phyloP scores from a whole-genome alignment of 1,140 invertebrate species.

The Frieseomelitta varia region DNA sequence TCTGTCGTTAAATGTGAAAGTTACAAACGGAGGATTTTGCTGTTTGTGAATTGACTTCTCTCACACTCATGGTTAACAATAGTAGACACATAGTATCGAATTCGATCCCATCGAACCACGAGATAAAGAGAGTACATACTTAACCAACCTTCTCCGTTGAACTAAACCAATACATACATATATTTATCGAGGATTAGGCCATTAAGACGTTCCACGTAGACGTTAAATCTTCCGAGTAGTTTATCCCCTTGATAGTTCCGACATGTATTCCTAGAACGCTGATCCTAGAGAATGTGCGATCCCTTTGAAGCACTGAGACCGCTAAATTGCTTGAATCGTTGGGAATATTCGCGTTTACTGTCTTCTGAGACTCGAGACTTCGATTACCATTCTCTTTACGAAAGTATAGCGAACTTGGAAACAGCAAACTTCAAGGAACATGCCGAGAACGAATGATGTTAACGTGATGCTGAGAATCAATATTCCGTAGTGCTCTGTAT shows the following conservation, averaged over 20 bases:
- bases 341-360: slow-evolving; percentile 46
- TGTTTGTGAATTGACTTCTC: not conserved
- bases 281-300: slow-evolving; percentile 28
- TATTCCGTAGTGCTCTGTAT: not conserved
- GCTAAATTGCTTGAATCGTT: slow-evolving; percentile 53
- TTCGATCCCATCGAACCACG: too few relatives aligned
- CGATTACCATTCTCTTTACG: not conserved
- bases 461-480: not conserved
- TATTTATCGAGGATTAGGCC: slow-evolving; percentile 64
- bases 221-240: slow-evolving; percentile 13
- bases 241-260: slow-evolving; percentile 47
- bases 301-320: slow-evolving; percentile 58
- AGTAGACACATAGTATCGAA: not conserved
- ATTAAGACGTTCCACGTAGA: slow-evolving; percentile 56
- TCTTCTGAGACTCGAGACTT: slow-evolving; percentile 5
- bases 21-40: not conserved
- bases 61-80: too few relatives aligned
- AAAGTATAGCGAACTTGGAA: not conserved
- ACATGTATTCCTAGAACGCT: slow-evolving; percentile 17
- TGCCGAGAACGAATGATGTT: not conserved
- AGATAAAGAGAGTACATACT: too few relatives aligned
- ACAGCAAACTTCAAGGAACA: too few relatives aligned
- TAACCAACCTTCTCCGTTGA: not conserved
- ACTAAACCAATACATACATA: slow-evolving; percentile 58
- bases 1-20: not conserved